Conservation (phyloP, 2,113 vertebrate genomes). For the Brevimyrus niger region DNA sequence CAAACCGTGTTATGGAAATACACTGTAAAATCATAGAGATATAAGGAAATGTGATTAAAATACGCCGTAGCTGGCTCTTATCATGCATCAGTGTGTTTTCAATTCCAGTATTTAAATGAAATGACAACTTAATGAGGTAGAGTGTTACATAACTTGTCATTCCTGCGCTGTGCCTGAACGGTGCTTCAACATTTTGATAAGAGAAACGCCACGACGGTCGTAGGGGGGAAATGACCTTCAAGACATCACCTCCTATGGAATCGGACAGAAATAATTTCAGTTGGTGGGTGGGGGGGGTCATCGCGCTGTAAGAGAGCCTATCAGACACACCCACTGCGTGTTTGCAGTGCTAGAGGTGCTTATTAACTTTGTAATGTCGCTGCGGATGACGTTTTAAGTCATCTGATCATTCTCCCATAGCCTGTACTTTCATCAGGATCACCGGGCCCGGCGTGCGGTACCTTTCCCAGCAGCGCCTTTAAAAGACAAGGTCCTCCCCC, state of each 20-base stretch:
- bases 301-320: background rate
- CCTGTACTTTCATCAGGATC: background rate
- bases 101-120: background rate
- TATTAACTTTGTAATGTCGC: background rate
- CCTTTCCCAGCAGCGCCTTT: background rate
- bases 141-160: slow-evolving; percentile 2
- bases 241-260: background rate
- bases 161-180: background rate
- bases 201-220: background rate
- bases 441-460: background rate
- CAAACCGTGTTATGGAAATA: slow-evolving; percentile 2
- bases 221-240: background rate
- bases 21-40: slow-evolving; percentile 17
- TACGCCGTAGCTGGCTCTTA: background rate
- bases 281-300: background rate
- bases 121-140: slow-evolving; percentile 8
- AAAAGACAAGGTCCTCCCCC: background rate
- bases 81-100: background rate
- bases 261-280: background rate
- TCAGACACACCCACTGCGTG: background rate
- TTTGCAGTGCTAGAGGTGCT: background rate
- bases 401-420: background rate
- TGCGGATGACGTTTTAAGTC: background rate
- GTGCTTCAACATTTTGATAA: background rate
- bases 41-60: slow-evolving; percentile 4